Evolutionary conservation across 2,888 invertebrate species (phyloP).

Genomic region (Pecten maximus): DNA sequence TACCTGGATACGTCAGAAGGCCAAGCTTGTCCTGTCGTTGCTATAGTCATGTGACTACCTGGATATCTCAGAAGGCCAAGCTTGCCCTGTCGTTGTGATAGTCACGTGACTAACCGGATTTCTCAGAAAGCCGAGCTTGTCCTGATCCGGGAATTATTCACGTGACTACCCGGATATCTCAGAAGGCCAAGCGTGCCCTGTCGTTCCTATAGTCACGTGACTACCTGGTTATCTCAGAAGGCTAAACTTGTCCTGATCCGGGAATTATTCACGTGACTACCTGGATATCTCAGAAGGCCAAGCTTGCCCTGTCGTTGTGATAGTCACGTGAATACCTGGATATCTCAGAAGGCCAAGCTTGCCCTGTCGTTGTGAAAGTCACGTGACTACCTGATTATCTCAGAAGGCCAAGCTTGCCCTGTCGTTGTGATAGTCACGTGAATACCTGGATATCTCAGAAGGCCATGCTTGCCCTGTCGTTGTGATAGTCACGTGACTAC

Average conservation of each 20-base stretch:
- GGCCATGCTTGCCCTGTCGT: neutral
- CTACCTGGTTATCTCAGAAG: too few species aligned
- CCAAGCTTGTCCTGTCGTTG: neutral
- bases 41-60: neutral
- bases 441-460: neutral
- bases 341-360: neutral
- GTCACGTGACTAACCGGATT: too few species aligned
- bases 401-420: neutral
- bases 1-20: too few species aligned
- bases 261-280: too few species aligned
- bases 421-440: neutral
- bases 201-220: too few species aligned
- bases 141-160: neutral
- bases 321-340: neutral
- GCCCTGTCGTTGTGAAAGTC: neutral
- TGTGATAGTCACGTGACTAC: too few species aligned
- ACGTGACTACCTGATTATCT: too few species aligned
- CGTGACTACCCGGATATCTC: neutral
- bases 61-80: neutral
- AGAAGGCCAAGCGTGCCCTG: neutral
- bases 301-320: neutral
- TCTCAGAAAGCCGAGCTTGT: neutral
- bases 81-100: neutral
- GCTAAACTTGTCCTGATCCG: too few species aligned
- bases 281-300: too few species aligned